phyloP scores from a whole-genome alignment of 2,888 invertebrate species.

The Calliopum simillimum region DNA sequence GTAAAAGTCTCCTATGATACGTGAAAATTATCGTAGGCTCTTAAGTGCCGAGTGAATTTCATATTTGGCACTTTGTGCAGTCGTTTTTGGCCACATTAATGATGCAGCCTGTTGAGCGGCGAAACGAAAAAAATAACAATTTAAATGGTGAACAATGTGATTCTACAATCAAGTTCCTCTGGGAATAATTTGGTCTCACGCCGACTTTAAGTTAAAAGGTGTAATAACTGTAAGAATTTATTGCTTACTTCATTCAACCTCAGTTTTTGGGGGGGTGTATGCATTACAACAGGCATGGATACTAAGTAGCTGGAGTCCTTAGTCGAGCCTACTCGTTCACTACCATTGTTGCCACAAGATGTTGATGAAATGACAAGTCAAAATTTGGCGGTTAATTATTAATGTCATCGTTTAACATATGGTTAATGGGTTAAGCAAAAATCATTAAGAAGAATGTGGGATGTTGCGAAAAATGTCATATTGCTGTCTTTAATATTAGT shows the following conservation, averaged over 20 bases:
- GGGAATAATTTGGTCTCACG: conserved; percentile 45
- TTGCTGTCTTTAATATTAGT: too few species aligned
- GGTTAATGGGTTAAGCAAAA: too few species aligned
- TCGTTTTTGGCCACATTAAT: neutral
- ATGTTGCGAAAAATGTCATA: too few species aligned
- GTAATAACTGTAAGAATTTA: conserved; percentile 61
- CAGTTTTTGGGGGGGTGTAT: conserved; percentile 45
- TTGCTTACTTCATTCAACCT: conserved; percentile 51
- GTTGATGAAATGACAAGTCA: conserved; percentile 5
- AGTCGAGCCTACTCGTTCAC: neutral
- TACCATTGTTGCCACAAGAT: neutral
- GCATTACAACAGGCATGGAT: neutral
- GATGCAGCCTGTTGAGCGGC: neutral
- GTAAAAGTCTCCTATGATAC: neutral
- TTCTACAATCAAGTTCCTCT: neutral
- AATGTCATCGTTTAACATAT: conserved; percentile 5
- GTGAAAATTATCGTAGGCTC: neutral
- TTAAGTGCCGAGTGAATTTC: neutral
- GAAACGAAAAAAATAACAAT: neutral
- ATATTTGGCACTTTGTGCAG: neutral
- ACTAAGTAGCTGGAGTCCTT: neutral
- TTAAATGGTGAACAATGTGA: too few species aligned
- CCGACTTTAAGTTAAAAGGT: conserved; percentile 57
- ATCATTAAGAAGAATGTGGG: too few species aligned
- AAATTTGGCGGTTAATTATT: conserved; percentile 2